Evolutionary conservation across 2,888 invertebrate species (phyloP).

Genomic region (Galerucella pusilla): DNA sequence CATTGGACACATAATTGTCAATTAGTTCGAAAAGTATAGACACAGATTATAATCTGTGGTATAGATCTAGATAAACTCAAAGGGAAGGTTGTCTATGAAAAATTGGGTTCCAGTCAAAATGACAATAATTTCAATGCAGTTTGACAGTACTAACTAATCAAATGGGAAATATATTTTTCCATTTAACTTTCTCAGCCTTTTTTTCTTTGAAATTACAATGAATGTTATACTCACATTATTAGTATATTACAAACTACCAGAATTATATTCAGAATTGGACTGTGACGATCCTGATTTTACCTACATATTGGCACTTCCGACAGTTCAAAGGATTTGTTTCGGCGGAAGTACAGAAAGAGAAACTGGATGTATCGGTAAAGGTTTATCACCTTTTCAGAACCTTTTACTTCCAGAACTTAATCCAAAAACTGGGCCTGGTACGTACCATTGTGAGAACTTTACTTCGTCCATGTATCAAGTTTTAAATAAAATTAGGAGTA

Average conservation of each 20-base stretch:
- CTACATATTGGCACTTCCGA: conserved; percentile 58
- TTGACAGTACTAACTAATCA: not conserved
- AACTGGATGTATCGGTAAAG: conserved; percentile 55
- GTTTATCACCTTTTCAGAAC: conserved; percentile 55
- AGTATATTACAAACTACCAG: not conserved
- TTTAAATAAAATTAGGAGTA: conserved; percentile 56
- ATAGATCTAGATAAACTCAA: too few relatives aligned
- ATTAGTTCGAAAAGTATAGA: too few relatives aligned
- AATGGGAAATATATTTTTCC: not conserved
- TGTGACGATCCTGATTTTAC: conserved; percentile 50
- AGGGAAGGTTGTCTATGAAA: too few relatives aligned
- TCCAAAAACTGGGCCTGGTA: conserved; percentile 50
- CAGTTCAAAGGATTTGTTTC: conserved; percentile 56
- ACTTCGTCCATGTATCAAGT: conserved; percentile 51
- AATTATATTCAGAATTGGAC: conserved; percentile 14
- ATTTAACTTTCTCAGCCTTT: not conserved
- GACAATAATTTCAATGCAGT: not conserved
- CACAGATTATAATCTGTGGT: too few relatives aligned
- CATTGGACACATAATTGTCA: too few relatives aligned
- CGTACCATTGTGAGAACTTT: conserved; percentile 51
- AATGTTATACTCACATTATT: not conserved
- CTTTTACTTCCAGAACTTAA: conserved; percentile 47
- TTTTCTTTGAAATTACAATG: not conserved
- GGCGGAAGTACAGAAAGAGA: conserved; percentile 54
- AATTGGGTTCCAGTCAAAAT: too few relatives aligned